phyloP scores from a whole-genome alignment of 2,113 vertebrate species.

The Cariama cristata region DNA sequence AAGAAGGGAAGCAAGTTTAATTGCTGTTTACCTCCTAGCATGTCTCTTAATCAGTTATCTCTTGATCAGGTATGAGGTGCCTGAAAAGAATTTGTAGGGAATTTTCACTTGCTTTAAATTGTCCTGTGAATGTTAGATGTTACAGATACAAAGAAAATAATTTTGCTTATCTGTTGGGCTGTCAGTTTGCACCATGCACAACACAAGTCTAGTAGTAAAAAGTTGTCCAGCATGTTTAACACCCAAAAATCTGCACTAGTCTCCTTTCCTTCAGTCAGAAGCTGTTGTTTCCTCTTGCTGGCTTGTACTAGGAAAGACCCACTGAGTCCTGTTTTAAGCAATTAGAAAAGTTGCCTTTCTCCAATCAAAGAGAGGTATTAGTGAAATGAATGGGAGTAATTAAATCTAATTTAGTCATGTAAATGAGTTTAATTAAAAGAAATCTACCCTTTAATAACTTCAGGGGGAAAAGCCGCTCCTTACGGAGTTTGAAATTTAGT shows the following conservation, averaged over 20 bases:
- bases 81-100: neutral
- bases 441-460: conserved; percentile 86
- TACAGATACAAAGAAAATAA: accelerated
- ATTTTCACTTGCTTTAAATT: neutral
- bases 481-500: conserved; percentile 79
- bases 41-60: neutral
- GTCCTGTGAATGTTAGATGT: neutral
- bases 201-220: neutral
- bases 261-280: neutral
- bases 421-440: conserved; percentile 87
- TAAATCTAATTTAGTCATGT: conserved; percentile 84
- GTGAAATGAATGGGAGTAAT: conserved; percentile 85
- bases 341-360: conserved; percentile 81
- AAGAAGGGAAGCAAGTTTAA: neutral
- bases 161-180: neutral
- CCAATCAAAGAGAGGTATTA: conserved; percentile 81
- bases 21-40: neutral
- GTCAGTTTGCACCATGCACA: neutral
- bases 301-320: neutral
- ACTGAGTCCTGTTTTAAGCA: conserved; percentile 70
- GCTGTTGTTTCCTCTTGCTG: neutral
- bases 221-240: neutral
- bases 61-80: neutral
- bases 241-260: neutral
- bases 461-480: conserved; percentile 75